Evolutionary conservation across 2,888 invertebrate genomes (phyloP).

Genomic region (Seira ritae): DNA sequence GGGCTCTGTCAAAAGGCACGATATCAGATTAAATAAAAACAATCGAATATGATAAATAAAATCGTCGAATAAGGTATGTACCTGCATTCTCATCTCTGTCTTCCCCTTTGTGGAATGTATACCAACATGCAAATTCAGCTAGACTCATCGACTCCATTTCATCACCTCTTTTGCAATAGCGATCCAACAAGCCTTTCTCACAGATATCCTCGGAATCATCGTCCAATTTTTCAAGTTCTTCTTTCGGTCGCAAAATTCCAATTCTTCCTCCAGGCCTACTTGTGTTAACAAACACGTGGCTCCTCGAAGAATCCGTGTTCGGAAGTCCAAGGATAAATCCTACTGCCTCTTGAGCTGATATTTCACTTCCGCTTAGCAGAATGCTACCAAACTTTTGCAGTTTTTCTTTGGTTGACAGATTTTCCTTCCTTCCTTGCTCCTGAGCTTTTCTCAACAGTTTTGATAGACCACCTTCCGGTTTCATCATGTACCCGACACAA

Average conservation of each 20-base stretch:
- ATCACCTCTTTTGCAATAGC: constrained; percentile 73
- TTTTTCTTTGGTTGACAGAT: constrained; percentile 70
- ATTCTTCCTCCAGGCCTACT: constrained; percentile 35
- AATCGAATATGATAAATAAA: too few species aligned
- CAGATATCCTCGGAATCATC: constrained; percentile 54
- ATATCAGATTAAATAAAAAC: too few species aligned
- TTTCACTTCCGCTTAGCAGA: constrained; percentile 68
- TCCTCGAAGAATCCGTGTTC: constrained; percentile 39
- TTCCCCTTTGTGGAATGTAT: too few species aligned
- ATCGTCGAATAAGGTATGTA: too few species aligned
- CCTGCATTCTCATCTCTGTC: too few species aligned
- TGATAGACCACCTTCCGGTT: constrained; percentile 68
- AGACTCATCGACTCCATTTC: constrained; percentile 73
- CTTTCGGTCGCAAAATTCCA: constrained; percentile 34
- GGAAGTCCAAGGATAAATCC: constrained; percentile 67
- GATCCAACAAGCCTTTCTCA: constrained; percentile 69
- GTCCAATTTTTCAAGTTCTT: constrained; percentile 43
- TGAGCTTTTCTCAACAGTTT: constrained; percentile 71
- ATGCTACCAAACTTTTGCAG: constrained; percentile 65
- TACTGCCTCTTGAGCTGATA: constrained; percentile 74
- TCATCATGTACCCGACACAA: constrained; percentile 73
- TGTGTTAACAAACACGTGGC: constrained; percentile 71
- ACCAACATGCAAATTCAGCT: constrained; percentile 74
- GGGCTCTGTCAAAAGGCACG: too few species aligned
- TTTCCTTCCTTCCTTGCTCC: too few species aligned